Conservation (phyloP, 1,140 invertebrate species). For the Platyscapa corneri region DNA sequence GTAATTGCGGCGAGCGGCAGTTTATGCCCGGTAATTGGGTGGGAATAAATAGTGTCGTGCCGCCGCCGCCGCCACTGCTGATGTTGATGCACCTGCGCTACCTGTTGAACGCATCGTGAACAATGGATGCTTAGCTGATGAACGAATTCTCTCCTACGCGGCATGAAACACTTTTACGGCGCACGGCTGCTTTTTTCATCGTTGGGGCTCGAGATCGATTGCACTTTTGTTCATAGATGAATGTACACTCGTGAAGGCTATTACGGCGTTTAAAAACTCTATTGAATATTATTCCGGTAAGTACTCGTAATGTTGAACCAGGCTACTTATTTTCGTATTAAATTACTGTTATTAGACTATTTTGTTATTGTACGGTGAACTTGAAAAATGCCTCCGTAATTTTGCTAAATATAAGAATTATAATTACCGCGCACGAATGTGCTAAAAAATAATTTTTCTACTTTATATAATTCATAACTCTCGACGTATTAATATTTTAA, state of each 20-base stretch:
- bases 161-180: background rate
- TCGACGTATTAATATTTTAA: background rate
- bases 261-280: background rate
- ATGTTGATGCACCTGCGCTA: slow-evolving; percentile 62
- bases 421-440: background rate
- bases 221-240: background rate
- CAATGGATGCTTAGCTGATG: background rate
- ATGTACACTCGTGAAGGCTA: background rate
- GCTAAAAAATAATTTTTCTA: background rate
- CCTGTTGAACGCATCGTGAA: background rate
- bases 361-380: background rate
- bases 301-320: too few relatives aligned
- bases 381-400: background rate
- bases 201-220: background rate
- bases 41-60: slow-evolving; percentile 17
- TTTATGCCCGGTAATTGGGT: slow-evolving; percentile 31
- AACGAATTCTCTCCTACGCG: background rate
- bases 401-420: background rate
- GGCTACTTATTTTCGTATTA: background rate
- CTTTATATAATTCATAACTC: background rate
- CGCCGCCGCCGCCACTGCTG: slow-evolving; percentile 39
- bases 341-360: background rate
- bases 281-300: background rate
- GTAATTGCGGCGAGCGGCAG: slow-evolving; percentile 53
- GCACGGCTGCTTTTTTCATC: background rate